Base-by-base conservation (phyloP, 2,113 vertebrate genomes). In the Bubo scandiacus region DNA sequence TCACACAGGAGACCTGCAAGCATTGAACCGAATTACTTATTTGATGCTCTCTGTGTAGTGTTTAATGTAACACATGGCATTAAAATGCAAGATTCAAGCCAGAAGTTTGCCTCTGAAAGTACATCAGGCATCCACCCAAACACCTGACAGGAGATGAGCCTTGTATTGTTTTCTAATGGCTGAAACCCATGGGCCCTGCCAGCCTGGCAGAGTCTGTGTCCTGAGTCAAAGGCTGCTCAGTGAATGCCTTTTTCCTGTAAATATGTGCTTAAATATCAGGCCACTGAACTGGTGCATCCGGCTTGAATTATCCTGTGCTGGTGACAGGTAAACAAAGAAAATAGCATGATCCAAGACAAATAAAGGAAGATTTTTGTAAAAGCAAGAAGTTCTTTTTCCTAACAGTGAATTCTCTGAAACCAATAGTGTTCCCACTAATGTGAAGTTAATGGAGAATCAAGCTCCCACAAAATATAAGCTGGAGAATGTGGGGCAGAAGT, bases 61-160 rank as follows among this genome's bases (percentile, higher is more conserved):
- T 67, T 95, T 84, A 72, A 75, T 81, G 52, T 88, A 88, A 88
- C 1, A 1, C 5, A 6, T 72, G 59, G 52, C 65, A 81, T 58
- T 67, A 75, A 84, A 94, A 95, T 87, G 61, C 65, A 79, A 95
- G 55, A 79, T 45, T 89, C 22, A 38, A 91, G 91, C 62, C 92
- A 96, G 70, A 87, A 87, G 32, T 68, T 81, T 86, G 47, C 57
- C 74, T 92, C 65, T 89, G 78, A 85, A 94, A 65, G 54, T 75
- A 94, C 75, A 80, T 68, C 0, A 0, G 72, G 81, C 67, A 86
- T 30, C n/a, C 21, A 52, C n/a, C n/a, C 82, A 93, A 74, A 54
- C 0, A 5, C 54, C 51, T 86, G 68, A 62, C 49, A 81, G 65
- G 75, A 81, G 27, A 75, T 9, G 20, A 80, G 40, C 57, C 13